A percentile compares a stretch with the other conserved stretches of the same genome.
phyloP scores from a whole-genome alignment of 2,113 vertebrate species.

The Thunnus thynnus region DNA sequence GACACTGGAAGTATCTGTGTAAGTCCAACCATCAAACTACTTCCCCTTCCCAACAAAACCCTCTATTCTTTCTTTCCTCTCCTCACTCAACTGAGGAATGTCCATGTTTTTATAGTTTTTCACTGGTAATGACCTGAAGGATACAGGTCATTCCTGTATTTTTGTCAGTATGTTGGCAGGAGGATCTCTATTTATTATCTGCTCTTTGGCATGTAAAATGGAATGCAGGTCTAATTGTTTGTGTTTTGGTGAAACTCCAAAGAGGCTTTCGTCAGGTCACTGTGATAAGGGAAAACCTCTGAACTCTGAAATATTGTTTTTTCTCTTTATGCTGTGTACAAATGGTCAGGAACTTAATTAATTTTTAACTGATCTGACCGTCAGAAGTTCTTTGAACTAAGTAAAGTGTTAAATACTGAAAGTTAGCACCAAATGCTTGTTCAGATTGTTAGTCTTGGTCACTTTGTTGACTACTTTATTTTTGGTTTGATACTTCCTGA shows the following conservation, averaged over 20 bases:
- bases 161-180: neutral
- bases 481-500: too few relatives aligned
- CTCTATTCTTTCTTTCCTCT: neutral
- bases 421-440: too few relatives aligned
- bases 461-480: too few relatives aligned
- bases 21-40: constrained; percentile 81
- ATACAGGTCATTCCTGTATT: neutral
- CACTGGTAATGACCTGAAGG: neutral
- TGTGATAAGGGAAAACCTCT: neutral
- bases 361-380: too few relatives aligned
- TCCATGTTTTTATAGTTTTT: neutral
- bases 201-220: neutral
- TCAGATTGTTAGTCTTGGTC: too few relatives aligned
- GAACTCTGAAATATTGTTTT: neutral
- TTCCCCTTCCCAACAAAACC: neutral
- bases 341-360: too few relatives aligned
- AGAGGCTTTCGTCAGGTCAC: constrained; percentile 14
- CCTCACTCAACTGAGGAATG: neutral
- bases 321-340: neutral
- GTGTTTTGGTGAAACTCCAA: neutral
- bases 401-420: too few relatives aligned
- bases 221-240: neutral
- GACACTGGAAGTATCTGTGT: constrained; percentile 96
- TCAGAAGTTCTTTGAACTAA: too few relatives aligned
- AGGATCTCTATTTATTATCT: neutral